A percentile compares a stretch with the other conserved stretches of the same genome.
Conservation (phyloP, 2,888 invertebrate genomes). For the Miltochrista miniata region DNA sequence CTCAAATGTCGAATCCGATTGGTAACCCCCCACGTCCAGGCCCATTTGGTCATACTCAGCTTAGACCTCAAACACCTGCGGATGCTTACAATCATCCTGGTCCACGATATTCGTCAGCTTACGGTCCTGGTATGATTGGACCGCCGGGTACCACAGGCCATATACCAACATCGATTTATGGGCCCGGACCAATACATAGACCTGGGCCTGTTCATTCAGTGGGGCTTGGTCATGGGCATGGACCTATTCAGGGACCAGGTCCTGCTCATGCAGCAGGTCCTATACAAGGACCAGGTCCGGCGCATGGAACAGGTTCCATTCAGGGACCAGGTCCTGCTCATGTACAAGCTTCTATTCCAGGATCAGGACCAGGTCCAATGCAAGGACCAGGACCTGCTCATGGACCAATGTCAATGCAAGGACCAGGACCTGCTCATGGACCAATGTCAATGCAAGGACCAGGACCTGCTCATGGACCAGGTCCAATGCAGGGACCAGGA, state of each 20-base stretch:
- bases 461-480: not conserved
- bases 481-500: not conserved
- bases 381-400: not conserved
- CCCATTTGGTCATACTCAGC: not conserved
- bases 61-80: not conserved
- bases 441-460: not conserved
- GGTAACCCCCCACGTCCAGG: not conserved
- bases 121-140: not conserved
- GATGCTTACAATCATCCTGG: not conserved
- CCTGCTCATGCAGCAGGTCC: slow-evolving; percentile 7
- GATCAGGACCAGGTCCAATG: not conserved
- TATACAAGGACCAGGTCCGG: not conserved
- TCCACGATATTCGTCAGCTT: not conserved
- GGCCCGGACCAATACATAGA: not conserved
- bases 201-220: not conserved
- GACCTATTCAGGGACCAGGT: not conserved
- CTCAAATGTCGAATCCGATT: slow-evolving; percentile 1
- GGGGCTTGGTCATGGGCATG: not conserved
- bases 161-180: not conserved
- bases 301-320: not conserved
- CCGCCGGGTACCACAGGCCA: not conserved
- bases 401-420: not conserved
- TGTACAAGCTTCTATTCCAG: not conserved
- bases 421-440: not conserved
- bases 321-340: not conserved